Percentiles rank a stretch among this genome's conserved stretches.
phyloP scores from a whole-genome alignment of 2,888 invertebrate genomes.

The Timandra comae region DNA sequence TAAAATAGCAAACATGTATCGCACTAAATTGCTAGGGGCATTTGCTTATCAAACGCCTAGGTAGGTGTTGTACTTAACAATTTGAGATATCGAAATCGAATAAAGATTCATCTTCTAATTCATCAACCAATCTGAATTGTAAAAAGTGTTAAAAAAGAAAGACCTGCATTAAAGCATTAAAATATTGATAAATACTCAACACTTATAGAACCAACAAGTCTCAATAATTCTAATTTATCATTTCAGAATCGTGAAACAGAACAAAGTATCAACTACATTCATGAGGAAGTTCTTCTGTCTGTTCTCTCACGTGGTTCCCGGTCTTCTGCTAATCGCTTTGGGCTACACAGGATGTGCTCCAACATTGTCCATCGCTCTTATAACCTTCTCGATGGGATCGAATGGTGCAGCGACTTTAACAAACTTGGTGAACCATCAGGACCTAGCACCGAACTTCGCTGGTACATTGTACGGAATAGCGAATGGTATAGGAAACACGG shows the following conservation, averaged over 20 bases:
- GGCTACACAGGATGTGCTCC: conserved; percentile 80
- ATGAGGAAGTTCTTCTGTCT: conserved; percentile 81
- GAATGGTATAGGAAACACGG: conserved; percentile 83
- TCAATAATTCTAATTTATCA: too few relatives aligned
- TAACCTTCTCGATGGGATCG: conserved; percentile 81
- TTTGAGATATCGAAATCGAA: too few relatives aligned
- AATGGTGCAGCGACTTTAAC: conserved; percentile 79
- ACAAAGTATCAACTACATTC: conserved; percentile 65
- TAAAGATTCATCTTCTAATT: too few relatives aligned
- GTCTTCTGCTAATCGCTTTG: conserved; percentile 67
- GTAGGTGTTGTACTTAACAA: too few relatives aligned
- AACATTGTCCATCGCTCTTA: conserved; percentile 79
- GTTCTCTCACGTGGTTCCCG: conserved; percentile 78
- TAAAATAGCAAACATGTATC: too few relatives aligned
- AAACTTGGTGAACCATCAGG: conserved; percentile 81
- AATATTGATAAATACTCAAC: too few relatives aligned
- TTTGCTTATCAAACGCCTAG: too few relatives aligned
- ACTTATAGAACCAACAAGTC: too few relatives aligned
- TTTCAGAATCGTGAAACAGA: conserved; percentile 68
- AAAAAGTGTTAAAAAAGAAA: too few relatives aligned
- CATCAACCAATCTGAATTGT: too few relatives aligned
- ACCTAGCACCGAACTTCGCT: conserved; percentile 86
- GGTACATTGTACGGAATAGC: conserved; percentile 86
- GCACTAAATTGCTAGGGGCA: too few relatives aligned
- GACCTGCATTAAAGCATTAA: too few relatives aligned